Evolutionary conservation across 2,113 vertebrate genomes (phyloP).

Genomic region (Benthochromis sp.): DNA sequence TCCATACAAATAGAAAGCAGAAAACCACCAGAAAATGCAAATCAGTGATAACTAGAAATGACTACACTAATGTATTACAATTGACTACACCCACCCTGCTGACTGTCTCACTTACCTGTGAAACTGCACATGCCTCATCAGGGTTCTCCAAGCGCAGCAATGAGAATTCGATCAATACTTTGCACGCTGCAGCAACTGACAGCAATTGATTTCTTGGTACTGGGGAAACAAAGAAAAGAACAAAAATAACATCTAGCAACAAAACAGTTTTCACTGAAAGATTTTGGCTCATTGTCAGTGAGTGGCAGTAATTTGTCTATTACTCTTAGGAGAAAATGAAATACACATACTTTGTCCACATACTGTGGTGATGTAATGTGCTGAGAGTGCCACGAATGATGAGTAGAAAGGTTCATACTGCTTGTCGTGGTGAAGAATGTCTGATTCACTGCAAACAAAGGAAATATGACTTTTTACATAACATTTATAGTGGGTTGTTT

Average conservation of each 20-base stretch:
- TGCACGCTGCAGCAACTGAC: constrained; percentile 93
- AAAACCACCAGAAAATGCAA: background rate
- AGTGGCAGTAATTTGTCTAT: background rate
- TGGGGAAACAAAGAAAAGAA: constrained; percentile 30
- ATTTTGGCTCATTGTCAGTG: background rate
- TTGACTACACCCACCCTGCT: background rate
- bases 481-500: background rate
- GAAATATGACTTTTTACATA: background rate
- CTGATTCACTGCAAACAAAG: constrained; percentile 80
- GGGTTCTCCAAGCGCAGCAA: constrained; percentile 93
- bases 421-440: constrained; percentile 98
- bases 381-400: constrained; percentile 95
- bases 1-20: background rate
- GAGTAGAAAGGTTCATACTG: constrained; percentile 99
- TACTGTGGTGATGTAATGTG: constrained; percentile 98
- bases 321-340: background rate
- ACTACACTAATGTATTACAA: background rate
- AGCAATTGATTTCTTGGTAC: constrained; percentile 95
- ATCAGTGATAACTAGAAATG: background rate
- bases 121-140: constrained; percentile 96
- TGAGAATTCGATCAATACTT: constrained; percentile 97
- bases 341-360: constrained; percentile 89
- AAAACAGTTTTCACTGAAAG: background rate
- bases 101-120: constrained; percentile 78
- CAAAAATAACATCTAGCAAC: background rate